Base-by-base conservation (phyloP, 2,113 vertebrate genomes). In the Micronycteris hirsuta region DNA sequence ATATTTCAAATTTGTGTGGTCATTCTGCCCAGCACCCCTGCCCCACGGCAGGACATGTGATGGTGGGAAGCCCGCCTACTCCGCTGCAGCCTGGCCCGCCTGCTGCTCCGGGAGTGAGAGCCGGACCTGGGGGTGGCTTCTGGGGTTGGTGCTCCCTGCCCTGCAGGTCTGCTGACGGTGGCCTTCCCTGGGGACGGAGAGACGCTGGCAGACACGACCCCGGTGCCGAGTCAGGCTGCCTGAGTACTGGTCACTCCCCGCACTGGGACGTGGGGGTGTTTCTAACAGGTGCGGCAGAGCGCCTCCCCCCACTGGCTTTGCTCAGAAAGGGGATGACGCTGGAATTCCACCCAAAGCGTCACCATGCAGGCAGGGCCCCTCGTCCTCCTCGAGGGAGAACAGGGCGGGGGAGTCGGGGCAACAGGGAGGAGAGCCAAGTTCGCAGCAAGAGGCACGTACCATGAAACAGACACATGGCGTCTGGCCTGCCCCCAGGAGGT, bases 401-500 rank as follows among this genome's bases (percentile, higher is more conserved):
- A 1, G 52, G 45, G 33, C 2, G 43, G 43, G 52, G 38, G 15
- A 9, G 2, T 16, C 2, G 24, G 7, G 36, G 31, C 2, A 63
- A 85, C 16, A 26, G 33, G 43, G 43, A 19, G 67, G 88, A 81
- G 19, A 84, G 19, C 1, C 45, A 2, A 93, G 33, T 54, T 54
- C 41, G 33, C 16, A 45, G 74, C 76, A 83, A 82, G 96, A 28
- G 24, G 95, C 98, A 99, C 99, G 1, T 98, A 99, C 99, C 99
- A 98, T 98, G 98, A 98, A 98, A 98, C 97, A 98, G 98, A 98
- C 98, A 98, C 98, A 97, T 95, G 98, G 99, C 98, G 98, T 99
- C 98, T 98, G 98, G 98, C 98, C 98, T 98, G 98, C 98, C 98
- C 98, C 98, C 98, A 98, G 98, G 99, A 98, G 98, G 98, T 98